Percentiles rank a stretch among this genome's conserved stretches.
These are phyloP conservation scores for Venustaconcha ellipsiformis DNA, from an alignment of 1,140 invertebrate species.

Conservation along the genomic window DNA sequence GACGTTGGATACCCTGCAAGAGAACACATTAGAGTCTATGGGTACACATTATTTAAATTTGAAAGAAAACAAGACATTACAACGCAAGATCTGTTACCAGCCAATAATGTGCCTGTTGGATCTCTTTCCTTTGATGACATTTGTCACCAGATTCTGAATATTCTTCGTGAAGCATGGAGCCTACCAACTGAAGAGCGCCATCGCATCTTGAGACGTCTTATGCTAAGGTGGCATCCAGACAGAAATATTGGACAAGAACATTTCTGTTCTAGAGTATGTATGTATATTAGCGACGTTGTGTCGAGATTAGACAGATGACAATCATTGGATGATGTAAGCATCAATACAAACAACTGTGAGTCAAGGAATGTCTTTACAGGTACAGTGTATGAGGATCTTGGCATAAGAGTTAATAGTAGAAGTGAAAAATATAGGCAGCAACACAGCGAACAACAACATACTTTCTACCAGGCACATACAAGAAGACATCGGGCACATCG, in stretches of 20 bases:
- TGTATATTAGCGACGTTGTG: conserved; percentile 31
- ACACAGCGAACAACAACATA: no score
- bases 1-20: no score
- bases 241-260: conserved; percentile 47
- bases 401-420: no score
- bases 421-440: no score
- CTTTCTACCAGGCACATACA: no score
- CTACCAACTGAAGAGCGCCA: conserved; percentile 40
- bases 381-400: no score
- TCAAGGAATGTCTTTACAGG: no score
- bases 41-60: conserved; percentile 45
- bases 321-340: no score
- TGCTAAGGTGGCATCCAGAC: conserved; percentile 60
- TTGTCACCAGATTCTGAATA: conserved; percentile 28
- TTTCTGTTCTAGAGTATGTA: conserved; percentile 37
- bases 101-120: background rate
- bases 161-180: conserved; percentile 42
- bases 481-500: no score
- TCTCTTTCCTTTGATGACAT: conserved; percentile 7
- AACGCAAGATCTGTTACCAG: background rate
- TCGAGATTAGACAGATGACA: conserved; percentile 16
- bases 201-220: conserved; percentile 49
- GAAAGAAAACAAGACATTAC: conserved; percentile 11
- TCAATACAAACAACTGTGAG: no score
- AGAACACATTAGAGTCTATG: background rate